Evolutionary conservation across 2,113 vertebrate genomes (phyloP).

Genomic region (Neogale vison): DNA sequence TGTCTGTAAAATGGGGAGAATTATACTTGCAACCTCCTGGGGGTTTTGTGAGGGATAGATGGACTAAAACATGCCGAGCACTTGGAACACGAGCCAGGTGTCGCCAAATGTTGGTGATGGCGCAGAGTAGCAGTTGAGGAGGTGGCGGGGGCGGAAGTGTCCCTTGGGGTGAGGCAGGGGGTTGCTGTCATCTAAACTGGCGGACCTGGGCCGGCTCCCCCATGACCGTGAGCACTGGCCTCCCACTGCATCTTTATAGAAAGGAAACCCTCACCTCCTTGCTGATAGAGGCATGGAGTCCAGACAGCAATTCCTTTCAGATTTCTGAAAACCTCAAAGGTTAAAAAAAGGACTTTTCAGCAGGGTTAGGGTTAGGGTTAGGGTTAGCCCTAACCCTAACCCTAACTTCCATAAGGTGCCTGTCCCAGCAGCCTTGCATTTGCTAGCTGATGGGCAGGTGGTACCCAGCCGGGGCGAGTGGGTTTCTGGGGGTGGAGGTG

Average conservation of each 20-base stretch:
- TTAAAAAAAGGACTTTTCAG: background rate
- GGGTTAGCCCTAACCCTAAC: no score
- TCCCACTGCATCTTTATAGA: background rate
- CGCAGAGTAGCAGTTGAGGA: background rate
- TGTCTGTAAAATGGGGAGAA: background rate
- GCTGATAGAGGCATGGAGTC: background rate
- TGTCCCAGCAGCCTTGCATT: background rate
- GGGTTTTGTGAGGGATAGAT: background rate
- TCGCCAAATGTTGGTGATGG: no score
- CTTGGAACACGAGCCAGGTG: background rate
- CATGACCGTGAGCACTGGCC: no score
- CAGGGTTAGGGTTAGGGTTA: no score
- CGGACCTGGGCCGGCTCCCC: background rate
- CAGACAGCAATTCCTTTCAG: background rate
- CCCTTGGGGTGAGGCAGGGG: background rate
- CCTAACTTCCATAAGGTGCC: background rate
- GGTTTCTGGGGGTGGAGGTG: background rate
- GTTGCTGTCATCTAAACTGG: rapidly evolving
- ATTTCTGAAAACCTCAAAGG: background rate
- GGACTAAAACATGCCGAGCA: background rate
- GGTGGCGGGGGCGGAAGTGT: background rate
- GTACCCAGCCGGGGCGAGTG: rapidly evolving
- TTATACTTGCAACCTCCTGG: background rate
- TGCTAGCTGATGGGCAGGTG: background rate
- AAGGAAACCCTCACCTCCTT: background rate